Conservation (phyloP, 2,888 invertebrate species). For the Agapetus fuscipes region DNA sequence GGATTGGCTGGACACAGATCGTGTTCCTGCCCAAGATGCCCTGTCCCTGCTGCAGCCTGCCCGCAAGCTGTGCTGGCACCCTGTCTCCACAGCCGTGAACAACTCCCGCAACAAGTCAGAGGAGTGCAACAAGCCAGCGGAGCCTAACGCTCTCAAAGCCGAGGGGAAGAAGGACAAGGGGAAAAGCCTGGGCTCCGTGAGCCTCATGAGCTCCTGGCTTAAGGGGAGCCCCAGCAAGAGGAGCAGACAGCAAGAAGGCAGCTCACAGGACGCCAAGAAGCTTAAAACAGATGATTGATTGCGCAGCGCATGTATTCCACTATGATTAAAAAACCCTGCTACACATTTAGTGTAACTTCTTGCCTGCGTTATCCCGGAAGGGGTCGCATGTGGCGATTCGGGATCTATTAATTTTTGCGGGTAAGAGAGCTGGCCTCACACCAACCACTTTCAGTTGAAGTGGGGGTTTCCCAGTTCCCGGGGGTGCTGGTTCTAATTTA, state of each 20-base stretch:
- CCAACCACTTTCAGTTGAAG: too few species aligned
- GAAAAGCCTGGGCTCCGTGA: constrained; percentile 29
- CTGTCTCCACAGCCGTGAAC: constrained; percentile 61
- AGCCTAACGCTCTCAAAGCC: constrained; percentile 22
- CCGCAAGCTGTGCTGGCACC: constrained; percentile 52
- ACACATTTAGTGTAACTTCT: too few species aligned
- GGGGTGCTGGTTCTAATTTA: too few species aligned
- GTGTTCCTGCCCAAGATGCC: constrained; percentile 42
- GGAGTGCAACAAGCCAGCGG: constrained; percentile 46
- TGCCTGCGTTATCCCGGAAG: too few species aligned
- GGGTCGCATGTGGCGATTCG: too few species aligned
- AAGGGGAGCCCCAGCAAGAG: constrained; percentile 30
- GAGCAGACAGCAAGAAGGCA: constrained; percentile 25
- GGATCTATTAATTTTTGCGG: too few species aligned
- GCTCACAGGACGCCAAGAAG: constrained; percentile 27
- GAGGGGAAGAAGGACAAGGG: constrained; percentile 28
- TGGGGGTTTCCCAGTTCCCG: too few species aligned
- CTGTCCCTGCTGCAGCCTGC: constrained; percentile 47
- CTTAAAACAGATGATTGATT: constrained; percentile 23
- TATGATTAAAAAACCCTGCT: too few species aligned
- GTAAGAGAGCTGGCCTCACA: too few species aligned
- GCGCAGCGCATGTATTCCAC: too few species aligned
- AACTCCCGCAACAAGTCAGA: constrained; percentile 58
- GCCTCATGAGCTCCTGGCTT: constrained; percentile 39
- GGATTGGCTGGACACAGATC: constrained; percentile 58